Evolutionary conservation across 2,797 vertebrate genomes (phyloP).

Genomic region (Helostoma temminkii): DNA sequence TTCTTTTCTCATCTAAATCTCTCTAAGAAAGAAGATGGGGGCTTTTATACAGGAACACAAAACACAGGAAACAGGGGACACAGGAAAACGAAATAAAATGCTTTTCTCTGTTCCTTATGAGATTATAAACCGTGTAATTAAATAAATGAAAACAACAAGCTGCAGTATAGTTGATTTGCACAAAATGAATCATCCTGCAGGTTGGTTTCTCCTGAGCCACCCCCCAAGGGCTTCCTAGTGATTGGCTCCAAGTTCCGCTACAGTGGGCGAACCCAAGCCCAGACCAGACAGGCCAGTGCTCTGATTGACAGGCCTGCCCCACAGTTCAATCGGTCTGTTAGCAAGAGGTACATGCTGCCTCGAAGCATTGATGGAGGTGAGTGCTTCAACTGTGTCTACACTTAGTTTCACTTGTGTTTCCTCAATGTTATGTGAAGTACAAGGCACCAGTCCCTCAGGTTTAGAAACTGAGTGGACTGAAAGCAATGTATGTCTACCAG

Average conservation of each 20-base stretch:
- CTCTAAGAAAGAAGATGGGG: neutral
- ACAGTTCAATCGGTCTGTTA: conserved; percentile 95
- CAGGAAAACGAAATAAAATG: neutral
- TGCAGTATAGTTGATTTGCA: neutral
- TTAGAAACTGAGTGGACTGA: neutral
- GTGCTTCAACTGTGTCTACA: conserved; percentile 1
- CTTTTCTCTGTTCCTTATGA: neutral
- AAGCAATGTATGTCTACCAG: neutral
- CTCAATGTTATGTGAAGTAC: neutral
- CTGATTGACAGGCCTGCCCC: conserved; percentile 96
- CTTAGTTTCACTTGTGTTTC: neutral
- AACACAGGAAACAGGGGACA: neutral
- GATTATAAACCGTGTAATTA: neutral
- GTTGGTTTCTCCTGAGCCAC: conserved; percentile 97
- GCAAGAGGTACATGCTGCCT: conserved; percentile 97
- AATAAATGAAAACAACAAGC: neutral
- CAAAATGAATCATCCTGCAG: conserved; percentile 73
- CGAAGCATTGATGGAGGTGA: conserved; percentile 97
- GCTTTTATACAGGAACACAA: neutral
- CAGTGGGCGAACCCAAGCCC: conserved; percentile 96
- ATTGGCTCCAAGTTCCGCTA: conserved; percentile 99
- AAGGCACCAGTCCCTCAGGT: neutral
- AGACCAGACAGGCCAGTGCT: conserved; percentile 96
- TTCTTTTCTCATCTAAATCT: neutral
- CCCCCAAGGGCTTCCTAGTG: conserved; percentile 97